phyloP scores from a whole-genome alignment of 2,113 vertebrate genomes.

The Phoenicopterus ruber region DNA sequence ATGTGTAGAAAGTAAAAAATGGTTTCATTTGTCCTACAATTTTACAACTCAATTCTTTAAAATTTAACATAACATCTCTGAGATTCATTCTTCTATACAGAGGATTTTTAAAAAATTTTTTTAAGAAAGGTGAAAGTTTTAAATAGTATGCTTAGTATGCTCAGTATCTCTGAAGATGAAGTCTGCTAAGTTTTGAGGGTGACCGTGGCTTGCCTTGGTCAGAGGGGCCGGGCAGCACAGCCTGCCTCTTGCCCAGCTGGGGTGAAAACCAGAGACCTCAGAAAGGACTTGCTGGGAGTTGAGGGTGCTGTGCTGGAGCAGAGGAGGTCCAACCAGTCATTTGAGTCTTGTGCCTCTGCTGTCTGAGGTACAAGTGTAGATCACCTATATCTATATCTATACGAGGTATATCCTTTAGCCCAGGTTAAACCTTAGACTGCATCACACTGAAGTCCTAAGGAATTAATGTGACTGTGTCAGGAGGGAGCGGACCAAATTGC shows the following conservation, averaged over 20 bases:
- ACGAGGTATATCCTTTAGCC: background rate
- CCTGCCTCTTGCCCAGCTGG: background rate
- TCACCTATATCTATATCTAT: background rate
- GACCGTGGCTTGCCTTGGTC: background rate
- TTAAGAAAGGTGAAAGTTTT: background rate
- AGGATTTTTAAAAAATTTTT: background rate
- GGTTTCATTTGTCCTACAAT: background rate
- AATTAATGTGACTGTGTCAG: background rate
- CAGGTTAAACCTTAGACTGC: background rate
- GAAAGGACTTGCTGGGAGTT: background rate
- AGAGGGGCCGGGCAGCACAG: background rate
- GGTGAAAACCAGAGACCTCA: background rate
- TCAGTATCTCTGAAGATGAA: background rate
- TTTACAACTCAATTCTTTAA: background rate
- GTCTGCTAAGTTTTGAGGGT: background rate
- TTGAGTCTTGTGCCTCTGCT: background rate
- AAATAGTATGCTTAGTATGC: background rate
- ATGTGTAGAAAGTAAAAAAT: background rate
- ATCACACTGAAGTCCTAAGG: background rate
- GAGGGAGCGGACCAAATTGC: accelerated
- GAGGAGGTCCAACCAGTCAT: background rate
- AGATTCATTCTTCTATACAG: background rate
- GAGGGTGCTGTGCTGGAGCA: background rate
- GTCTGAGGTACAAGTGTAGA: background rate
- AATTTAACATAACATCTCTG: accelerated